phyloP scores from a whole-genome alignment of 2,113 vertebrate genomes.

The Apteryx owenii region DNA sequence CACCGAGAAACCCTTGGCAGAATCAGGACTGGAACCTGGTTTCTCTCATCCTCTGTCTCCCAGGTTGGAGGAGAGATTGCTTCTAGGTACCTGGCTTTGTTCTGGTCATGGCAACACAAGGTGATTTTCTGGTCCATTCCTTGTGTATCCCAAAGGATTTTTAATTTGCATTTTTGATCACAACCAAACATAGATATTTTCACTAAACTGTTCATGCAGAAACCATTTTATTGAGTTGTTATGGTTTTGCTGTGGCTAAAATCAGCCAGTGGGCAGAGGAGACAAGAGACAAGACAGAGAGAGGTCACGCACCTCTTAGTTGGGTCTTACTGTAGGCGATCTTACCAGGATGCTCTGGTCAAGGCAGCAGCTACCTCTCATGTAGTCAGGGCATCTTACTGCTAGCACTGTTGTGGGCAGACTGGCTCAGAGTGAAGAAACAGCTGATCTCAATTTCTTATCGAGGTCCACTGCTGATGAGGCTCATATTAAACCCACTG shows the following conservation, averaged over 20 bases:
- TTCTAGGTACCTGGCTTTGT: neutral
- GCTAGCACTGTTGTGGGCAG: neutral
- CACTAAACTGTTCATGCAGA: neutral
- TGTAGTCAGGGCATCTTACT: neutral
- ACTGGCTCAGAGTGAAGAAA: neutral
- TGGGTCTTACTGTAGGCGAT: neutral
- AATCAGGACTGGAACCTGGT: neutral
- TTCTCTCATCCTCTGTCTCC: neutral
- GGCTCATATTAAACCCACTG: neutral
- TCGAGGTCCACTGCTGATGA: neutral
- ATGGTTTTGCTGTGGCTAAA: constrained; percentile 16
- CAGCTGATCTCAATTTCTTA: neutral
- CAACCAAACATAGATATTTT: neutral
- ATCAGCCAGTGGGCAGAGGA: neutral
- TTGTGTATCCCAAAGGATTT: neutral
- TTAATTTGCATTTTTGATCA: constrained; percentile 26
- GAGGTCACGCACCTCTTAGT: neutral
- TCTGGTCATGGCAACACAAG: neutral
- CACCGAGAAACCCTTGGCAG: neutral
- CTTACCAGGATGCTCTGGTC: fast-evolving
- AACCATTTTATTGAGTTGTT: constrained; percentile 23
- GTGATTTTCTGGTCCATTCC: neutral
- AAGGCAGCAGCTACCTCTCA: neutral
- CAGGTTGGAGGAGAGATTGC: neutral
- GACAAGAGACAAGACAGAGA: neutral